Evolutionary conservation across 2,888 invertebrate genomes (phyloP).

Genomic region (Diarsia rubi): DNA sequence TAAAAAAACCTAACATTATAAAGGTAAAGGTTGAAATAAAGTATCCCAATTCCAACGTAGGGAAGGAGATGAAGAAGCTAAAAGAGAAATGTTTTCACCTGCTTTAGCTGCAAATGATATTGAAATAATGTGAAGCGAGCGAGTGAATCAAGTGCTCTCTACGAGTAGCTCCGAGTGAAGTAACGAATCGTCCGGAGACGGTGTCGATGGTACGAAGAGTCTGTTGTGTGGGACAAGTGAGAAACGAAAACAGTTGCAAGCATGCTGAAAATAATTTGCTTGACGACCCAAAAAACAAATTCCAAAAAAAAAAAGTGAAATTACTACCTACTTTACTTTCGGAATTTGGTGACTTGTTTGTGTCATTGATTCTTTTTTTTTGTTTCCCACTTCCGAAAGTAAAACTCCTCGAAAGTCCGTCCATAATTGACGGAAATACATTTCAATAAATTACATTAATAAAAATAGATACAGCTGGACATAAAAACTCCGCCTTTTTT

Average conservation of each 20-base stretch:
- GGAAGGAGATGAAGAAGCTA: background rate
- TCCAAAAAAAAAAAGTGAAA: no score
- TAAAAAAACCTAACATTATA: background rate
- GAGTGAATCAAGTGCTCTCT: slow-evolving; percentile 68
- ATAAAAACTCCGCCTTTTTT: no score
- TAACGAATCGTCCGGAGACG: slow-evolving; percentile 70
- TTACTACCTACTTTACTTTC: no score
- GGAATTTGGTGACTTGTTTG: no score
- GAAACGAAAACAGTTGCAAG: background rate
- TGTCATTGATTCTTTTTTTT: no score
- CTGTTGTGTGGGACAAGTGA: slow-evolving; percentile 48
- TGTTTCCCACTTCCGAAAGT: no score
- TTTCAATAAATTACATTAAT: no score
- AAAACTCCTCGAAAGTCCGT: no score
- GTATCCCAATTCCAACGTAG: background rate
- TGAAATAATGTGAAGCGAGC: slow-evolving; percentile 53
- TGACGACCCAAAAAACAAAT: no score
- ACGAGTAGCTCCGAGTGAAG: slow-evolving; percentile 65
- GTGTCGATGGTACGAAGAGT: slow-evolving; percentile 61
- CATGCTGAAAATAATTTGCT: no score
- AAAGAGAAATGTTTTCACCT: slow-evolving; percentile 33
- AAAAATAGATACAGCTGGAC: no score
- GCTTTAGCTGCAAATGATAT: slow-evolving; percentile 42
- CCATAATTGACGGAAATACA: no score
- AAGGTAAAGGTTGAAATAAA: background rate